Evolutionary conservation across 2,888 invertebrate genomes (phyloP).

Genomic region (Lasioglossum marginatum): DNA sequence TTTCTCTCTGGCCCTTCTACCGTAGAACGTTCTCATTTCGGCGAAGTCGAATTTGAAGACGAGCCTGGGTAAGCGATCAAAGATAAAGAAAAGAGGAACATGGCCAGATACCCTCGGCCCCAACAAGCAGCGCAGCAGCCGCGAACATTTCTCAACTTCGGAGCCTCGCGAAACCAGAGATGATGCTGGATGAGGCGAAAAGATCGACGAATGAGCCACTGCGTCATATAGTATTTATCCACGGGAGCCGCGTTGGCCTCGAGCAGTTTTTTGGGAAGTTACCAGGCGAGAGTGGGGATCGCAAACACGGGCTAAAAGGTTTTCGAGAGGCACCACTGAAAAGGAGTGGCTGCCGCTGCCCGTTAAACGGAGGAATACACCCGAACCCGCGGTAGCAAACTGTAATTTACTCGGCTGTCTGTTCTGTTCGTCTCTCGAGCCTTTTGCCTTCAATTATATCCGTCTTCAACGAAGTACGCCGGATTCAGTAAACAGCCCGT

Average conservation of each 20-base stretch:
- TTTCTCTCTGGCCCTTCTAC: not conserved
- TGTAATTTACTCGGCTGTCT: conserved; percentile 65
- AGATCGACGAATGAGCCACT: conserved; percentile 40
- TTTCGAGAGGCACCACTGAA: conserved; percentile 52
- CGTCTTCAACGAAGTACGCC: not conserved
- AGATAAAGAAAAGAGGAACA: not conserved
- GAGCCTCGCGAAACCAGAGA: not conserved
- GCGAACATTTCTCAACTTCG: not conserved
- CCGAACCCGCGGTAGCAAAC: conserved; percentile 60
- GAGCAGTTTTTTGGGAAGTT: conserved; percentile 57
- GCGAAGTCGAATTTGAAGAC: conserved; percentile 2
- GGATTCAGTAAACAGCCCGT: not conserved
- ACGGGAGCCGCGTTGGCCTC: conserved; percentile 28
- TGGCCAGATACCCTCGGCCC: not conserved
- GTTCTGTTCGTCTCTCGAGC: conserved; percentile 49
- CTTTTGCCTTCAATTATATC: conserved; percentile 12
- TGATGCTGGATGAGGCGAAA: conserved; percentile 17
- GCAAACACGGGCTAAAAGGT: conserved; percentile 66
- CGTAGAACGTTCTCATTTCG: conserved; percentile 2
- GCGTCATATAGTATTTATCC: conserved; percentile 50
- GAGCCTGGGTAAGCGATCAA: not conserved
- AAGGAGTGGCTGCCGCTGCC: conserved; percentile 58
- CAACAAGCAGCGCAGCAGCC: not conserved
- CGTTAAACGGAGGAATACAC: conserved; percentile 66
- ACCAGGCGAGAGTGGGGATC: conserved; percentile 30